Percentiles rank a stretch among this genome's conserved stretches.
Evolutionary conservation across 2,113 vertebrate species (phyloP).

Genomic region (Pseudopipra pipra): DNA sequence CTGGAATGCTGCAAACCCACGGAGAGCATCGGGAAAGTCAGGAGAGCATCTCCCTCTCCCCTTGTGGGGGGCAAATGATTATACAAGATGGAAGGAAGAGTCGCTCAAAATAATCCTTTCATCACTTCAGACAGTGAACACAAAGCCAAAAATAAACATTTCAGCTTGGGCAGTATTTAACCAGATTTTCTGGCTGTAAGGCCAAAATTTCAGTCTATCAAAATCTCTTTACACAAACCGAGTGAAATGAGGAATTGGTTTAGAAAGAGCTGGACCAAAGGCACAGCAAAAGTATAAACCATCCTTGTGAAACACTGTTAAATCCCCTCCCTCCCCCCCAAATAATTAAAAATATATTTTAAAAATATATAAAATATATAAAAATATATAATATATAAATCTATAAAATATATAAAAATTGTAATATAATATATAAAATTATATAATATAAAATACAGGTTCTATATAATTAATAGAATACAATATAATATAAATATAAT

Average conservation of each 20-base stretch:
- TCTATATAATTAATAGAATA: too few relatives aligned
- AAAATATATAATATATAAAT: too few relatives aligned
- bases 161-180: not conserved
- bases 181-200: not conserved
- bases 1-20: not conserved
- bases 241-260: not conserved
- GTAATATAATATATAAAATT: too few relatives aligned
- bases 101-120: not conserved
- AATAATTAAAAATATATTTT: too few relatives aligned
- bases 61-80: not conserved
- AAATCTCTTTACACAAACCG: not conserved
- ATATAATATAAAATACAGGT: too few relatives aligned
- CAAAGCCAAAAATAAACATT: constrained; percentile 18
- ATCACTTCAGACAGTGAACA: not conserved
- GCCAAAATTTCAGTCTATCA: not conserved
- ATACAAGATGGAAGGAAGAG: not conserved
- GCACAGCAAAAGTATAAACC: not conserved
- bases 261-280: not conserved
- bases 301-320: not conserved
- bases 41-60: not conserved
- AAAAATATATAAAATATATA: too few relatives aligned
- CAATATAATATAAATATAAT: too few relatives aligned
- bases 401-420: too few relatives aligned
- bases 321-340: not conserved
- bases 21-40: not conserved